Evolutionary conservation across 1,140 invertebrate genomes (phyloP), one percentile per base, ranked within the genome.

Genomic region (Bacillus rossius): DNA sequence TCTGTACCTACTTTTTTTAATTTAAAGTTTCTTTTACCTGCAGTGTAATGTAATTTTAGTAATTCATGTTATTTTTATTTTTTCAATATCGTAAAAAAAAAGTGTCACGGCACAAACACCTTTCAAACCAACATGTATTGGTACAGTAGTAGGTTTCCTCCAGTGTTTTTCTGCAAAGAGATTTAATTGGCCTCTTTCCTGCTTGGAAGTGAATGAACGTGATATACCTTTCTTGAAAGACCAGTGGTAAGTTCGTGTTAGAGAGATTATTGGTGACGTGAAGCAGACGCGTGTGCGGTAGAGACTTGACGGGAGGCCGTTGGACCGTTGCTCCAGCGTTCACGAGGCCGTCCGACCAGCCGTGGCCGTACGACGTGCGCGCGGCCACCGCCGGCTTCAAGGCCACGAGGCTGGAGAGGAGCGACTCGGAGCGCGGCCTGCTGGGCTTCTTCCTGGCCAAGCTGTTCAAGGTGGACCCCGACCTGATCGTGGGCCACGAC

Each of bases 401-500:
- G 67, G 81, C 79, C 41, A 91, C 84, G 4, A 86, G 86, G 73
- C 75, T 95, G 8, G 86, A 91, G 56, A 87, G 84, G 73, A 87
- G 88, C 64, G 89, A 95, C 51, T 86, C 85, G 8, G 97, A 98
- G 77, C 73, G 89, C 61, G 87, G 87, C 40, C 75, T 99, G 2
- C 71, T 99, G 0, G 91, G 86, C 59, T 89, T 85, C 71, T 85
- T 96, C 58, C 75, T 96, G 50, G 84, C 86, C 0, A 89, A 91
- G 69, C 85, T 98, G 59, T 83, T 87, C 67, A 88, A 88, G 69
- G 77, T 92, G 34, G 96, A 99, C 79, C 92, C 96, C 0, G 97
- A 99, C 78, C 73, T 98, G 10, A 83, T 98, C 47, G 84, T 99
- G 5, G 95, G 94, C 2, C 94, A 97, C 71, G 95, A 98, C 74